Evolutionary conservation across 2,888 invertebrate species (phyloP).

Genomic region (Pachycephus smyrnensis): DNA sequence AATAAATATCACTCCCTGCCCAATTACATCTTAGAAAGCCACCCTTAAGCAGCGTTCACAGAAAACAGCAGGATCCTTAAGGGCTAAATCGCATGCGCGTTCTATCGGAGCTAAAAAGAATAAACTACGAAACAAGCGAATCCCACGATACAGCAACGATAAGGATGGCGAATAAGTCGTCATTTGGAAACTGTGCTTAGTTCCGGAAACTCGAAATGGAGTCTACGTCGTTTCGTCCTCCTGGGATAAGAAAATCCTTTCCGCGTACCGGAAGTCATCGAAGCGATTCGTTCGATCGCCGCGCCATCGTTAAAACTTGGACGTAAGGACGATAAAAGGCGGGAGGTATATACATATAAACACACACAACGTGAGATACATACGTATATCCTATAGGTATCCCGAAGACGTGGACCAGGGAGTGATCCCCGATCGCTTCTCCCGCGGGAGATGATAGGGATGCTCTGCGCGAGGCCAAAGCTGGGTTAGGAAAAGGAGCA

Average conservation of each 20-base stretch:
- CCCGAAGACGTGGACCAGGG: not conserved
- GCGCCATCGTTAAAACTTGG: not conserved
- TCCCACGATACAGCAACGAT: not conserved
- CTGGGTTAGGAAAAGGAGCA: conserved; percentile 40
- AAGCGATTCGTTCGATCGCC: not conserved
- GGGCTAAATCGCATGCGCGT: not conserved
- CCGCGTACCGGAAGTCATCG: not conserved
- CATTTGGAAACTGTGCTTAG: not conserved
- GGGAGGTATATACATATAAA: not conserved
- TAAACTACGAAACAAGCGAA: not conserved
- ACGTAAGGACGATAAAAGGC: not conserved
- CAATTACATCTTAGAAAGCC: not conserved
- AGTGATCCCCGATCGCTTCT: not conserved
- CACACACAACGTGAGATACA: too few relatives aligned
- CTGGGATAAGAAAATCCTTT: not conserved
- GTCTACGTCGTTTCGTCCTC: not conserved
- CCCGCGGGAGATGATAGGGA: not conserved
- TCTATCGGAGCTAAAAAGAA: not conserved
- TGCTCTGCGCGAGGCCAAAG: conserved; percentile 17
- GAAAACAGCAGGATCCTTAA: not conserved
- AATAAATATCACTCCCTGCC: not conserved
- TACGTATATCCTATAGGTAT: not conserved
- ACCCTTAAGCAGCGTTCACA: not conserved
- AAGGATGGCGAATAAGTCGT: not conserved
- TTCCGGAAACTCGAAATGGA: too few relatives aligned